Conservation (phyloP, 2,113 vertebrate genomes). For the Formicarius rufipectus region DNA sequence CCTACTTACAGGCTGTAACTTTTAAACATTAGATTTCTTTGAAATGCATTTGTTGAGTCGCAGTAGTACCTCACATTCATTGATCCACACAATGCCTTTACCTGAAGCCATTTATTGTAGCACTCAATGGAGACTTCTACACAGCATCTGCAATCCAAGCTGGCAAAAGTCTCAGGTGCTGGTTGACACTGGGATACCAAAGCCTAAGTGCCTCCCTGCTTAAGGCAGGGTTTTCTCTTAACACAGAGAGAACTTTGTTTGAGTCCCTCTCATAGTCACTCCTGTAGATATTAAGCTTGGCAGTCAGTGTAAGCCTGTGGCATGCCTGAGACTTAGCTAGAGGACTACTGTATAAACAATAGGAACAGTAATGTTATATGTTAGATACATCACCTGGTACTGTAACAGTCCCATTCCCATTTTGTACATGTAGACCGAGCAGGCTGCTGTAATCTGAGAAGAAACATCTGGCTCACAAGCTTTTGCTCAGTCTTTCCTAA, state of each 20-base stretch:
- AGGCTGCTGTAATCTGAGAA: slow-evolving; percentile 26
- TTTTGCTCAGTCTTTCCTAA: not conserved
- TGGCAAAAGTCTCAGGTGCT: not conserved
- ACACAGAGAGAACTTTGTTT: not conserved
- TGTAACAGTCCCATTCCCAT: not conserved
- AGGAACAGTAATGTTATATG: not conserved
- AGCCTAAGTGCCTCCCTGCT: not conserved
- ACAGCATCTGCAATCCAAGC: not conserved
- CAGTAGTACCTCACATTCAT: not conserved
- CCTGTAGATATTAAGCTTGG: not conserved
- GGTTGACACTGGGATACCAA: not conserved
- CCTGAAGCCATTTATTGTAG: not conserved
- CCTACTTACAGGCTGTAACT: not conserved
- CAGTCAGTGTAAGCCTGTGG: not conserved
- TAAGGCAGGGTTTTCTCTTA: not conserved
- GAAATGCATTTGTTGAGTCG: not conserved
- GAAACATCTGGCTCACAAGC: slow-evolving; percentile 21
- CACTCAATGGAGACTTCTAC: not conserved
- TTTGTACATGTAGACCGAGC: not conserved
- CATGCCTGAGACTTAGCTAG: not conserved
- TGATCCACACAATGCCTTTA: not conserved
- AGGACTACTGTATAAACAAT: not conserved
- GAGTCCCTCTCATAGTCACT: not conserved
- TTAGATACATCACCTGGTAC: not conserved
- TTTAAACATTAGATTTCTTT: not conserved